These are phyloP conservation scores for Pachycephala philippinensis DNA, from an alignment of 2,113 vertebrate species.

Conservation along the genomic window DNA sequence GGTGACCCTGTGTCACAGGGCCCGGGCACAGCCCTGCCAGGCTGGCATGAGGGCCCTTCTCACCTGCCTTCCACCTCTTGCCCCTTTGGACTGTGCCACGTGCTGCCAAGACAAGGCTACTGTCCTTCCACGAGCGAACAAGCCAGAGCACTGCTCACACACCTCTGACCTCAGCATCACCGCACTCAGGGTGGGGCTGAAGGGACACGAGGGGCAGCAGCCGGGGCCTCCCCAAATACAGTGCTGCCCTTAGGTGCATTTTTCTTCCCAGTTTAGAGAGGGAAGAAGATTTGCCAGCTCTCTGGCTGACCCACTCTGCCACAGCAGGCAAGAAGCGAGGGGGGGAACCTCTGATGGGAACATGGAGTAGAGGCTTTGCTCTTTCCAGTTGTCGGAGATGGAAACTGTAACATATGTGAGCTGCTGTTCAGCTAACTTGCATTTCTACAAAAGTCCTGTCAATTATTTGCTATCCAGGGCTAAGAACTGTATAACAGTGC, in stretches of 20 bases:
- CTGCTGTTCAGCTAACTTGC: neutral
- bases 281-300: neutral
- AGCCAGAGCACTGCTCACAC: neutral
- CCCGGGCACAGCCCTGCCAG: neutral
- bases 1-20: neutral
- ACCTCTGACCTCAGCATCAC: rapidly evolving
- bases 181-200: rapidly evolving
- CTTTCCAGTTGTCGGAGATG: neutral
- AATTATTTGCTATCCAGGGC: neutral
- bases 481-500: neutral
- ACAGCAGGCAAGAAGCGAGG: neutral
- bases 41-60: neutral
- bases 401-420: neutral
- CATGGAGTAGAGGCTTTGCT: neutral
- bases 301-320: neutral
- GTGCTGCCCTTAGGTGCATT: rapidly evolving
- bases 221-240: no score
- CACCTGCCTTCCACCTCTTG: neutral
- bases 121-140: rapidly evolving
- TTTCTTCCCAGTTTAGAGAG: neutral
- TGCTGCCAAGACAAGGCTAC: neutral
- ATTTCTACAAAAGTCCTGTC: neutral
- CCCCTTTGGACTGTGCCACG: neutral
- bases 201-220: neutral
- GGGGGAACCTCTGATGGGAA: neutral